phyloP scores from a whole-genome alignment of 2,797 vertebrate genomes.

The Ctenopoma multispine region DNA sequence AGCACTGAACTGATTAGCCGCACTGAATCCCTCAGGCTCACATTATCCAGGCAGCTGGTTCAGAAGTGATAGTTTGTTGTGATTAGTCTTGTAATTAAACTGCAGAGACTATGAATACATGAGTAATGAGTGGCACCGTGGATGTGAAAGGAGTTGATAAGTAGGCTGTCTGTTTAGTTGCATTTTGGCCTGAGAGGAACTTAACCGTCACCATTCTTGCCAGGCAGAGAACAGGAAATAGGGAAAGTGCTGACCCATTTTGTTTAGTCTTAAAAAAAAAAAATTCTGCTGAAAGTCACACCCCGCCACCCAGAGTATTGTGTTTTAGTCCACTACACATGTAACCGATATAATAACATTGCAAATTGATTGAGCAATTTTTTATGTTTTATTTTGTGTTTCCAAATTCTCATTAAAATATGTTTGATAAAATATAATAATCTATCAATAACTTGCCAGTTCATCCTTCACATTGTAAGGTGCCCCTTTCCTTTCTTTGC shows the following conservation, averaged over 20 bases:
- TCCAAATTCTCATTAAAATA: too few relatives aligned
- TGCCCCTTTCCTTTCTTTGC: background rate
- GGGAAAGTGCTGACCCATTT: conserved; percentile 35
- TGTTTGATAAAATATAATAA: background rate
- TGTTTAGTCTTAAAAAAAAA: conserved; percentile 1
- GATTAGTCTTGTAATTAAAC: conserved; percentile 83
- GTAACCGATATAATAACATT: background rate
- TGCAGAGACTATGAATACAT: conserved; percentile 79
- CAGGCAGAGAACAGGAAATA: conserved; percentile 22
- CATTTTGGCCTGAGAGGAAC: conserved; percentile 35
- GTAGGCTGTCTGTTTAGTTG: conserved; percentile 64
- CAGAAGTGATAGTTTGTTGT: conserved; percentile 79
- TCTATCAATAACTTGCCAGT: background rate
- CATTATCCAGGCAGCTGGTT: conserved; percentile 63
- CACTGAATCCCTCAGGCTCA: conserved; percentile 66
- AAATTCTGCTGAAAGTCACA: conserved; percentile 40
- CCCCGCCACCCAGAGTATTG: conserved; percentile 1
- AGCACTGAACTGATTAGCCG: conserved; percentile 70
- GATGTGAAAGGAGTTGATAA: conserved; percentile 71
- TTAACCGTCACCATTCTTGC: conserved; percentile 8
- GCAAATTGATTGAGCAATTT: background rate
- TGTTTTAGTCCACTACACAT: background rate
- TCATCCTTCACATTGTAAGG: background rate
- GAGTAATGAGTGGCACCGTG: conserved; percentile 78
- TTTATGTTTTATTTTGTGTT: too few relatives aligned